These are phyloP conservation scores for Aplodontia rufa DNA, from an alignment of 2,113 vertebrate genomes.

Conservation along the genomic window DNA sequence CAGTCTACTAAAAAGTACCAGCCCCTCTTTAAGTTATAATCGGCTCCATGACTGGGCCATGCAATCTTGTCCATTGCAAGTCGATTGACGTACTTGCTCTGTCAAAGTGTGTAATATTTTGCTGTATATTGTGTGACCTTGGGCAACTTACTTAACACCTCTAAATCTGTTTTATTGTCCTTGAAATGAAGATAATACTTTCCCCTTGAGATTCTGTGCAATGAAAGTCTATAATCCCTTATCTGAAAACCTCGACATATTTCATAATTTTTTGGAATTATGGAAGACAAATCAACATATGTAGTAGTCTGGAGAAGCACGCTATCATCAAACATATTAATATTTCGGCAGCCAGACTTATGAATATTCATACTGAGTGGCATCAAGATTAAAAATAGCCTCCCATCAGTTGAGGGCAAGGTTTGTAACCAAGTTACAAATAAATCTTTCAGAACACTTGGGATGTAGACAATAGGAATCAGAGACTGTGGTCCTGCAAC, in stretches of 20 bases:
- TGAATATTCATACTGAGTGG: conserved; percentile 55
- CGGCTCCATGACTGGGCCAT: background rate
- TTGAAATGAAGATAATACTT: conserved; percentile 25
- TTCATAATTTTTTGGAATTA: background rate
- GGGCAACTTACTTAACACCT: conserved; percentile 6
- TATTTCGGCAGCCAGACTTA: conserved; percentile 47
- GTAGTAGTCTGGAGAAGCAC: background rate
- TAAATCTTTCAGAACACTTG: conserved; percentile 25
- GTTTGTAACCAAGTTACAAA: conserved; percentile 43
- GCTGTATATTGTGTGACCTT: background rate
- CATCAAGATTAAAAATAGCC: conserved; percentile 60
- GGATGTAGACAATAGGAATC: background rate
- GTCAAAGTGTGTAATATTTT: background rate
- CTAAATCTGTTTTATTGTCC: background rate
- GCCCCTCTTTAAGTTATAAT: background rate
- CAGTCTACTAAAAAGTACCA: background rate
- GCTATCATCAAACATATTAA: conserved; percentile 43
- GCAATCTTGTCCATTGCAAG: background rate
- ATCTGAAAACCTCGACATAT: conserved; percentile 13
- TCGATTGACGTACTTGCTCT: background rate
- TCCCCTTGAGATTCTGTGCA: background rate
- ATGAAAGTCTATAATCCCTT: background rate
- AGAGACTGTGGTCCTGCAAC: background rate
- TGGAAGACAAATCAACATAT: background rate
- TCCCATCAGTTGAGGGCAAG: conserved; percentile 20